Conservation (phyloP, 2,113 vertebrate genomes). For the Arizona elegans region DNA sequence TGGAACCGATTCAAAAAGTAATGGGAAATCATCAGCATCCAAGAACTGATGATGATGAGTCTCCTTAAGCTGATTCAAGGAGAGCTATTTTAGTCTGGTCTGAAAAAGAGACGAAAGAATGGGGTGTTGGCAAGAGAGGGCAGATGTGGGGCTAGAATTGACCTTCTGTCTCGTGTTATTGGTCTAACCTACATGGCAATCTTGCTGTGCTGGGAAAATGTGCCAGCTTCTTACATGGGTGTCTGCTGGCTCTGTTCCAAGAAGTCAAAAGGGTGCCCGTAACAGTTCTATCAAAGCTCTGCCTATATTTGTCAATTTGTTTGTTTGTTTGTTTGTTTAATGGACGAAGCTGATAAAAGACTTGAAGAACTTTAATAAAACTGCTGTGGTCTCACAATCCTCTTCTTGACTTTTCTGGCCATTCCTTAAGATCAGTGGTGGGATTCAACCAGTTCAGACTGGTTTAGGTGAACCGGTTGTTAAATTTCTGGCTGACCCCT, state of each 20-base stretch:
- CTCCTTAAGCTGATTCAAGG: background rate
- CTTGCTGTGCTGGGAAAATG: background rate
- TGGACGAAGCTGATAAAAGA: background rate
- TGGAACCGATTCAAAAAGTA: background rate
- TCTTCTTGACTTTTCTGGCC: background rate
- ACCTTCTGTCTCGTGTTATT: background rate
- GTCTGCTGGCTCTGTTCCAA: background rate
- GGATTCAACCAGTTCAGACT: no score
- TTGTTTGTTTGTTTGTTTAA: background rate
- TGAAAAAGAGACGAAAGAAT: background rate
- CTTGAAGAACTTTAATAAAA: background rate
- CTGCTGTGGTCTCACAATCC: background rate
- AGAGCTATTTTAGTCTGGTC: background rate
- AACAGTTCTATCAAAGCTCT: background rate
- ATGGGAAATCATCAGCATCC: background rate
- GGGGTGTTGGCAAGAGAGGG: background rate
- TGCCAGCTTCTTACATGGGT: background rate
- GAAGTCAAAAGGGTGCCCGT: background rate
- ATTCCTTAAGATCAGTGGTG: background rate
- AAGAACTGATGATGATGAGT: background rate
- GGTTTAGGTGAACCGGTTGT: no score
- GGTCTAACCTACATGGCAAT: background rate
- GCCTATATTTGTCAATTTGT: background rate
- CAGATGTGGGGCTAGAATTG: background rate
- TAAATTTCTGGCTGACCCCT: no score